Evolutionary conservation across 2,113 vertebrate species (phyloP).

Genomic region (Lycaon pictus): DNA sequence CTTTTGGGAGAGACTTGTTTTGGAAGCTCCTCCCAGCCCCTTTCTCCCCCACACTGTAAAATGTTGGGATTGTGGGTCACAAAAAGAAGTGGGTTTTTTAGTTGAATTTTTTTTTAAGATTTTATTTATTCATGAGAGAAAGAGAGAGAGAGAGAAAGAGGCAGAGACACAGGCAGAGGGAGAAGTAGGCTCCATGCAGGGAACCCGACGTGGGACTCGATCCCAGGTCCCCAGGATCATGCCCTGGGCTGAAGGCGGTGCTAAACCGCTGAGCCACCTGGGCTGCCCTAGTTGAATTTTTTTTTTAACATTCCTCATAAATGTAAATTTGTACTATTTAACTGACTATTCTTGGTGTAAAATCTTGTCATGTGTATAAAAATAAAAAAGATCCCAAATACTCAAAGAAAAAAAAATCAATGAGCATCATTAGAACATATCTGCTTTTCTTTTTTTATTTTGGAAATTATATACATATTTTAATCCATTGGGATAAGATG

Average conservation of each 20-base stretch:
- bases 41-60: conserved; percentile 87
- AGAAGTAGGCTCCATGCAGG: no score
- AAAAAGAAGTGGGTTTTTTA: conserved; percentile 90
- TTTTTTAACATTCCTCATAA: conserved; percentile 98
- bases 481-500: neutral
- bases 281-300: conserved; percentile 79
- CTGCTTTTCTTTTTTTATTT: neutral
- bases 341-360: conserved; percentile 97
- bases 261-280: no score
- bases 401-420: neutral
- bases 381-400: conserved; percentile 90
- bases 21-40: conserved; percentile 62
- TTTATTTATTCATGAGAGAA: no score
- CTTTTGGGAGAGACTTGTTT: conserved; percentile 75
- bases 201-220: no score
- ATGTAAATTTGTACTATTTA: conserved; percentile 99
- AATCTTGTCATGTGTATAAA: conserved; percentile 95
- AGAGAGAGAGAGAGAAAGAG: no score
- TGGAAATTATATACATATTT: neutral
- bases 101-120: conserved; percentile 77
- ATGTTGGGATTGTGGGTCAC: conserved; percentile 87
- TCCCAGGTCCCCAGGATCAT: no score
- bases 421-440: neutral
- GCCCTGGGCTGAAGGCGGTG: no score
- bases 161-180: no score